Conservation (phyloP, 2,113 vertebrate genomes). For the Phalacrocorax carbo region DNA sequence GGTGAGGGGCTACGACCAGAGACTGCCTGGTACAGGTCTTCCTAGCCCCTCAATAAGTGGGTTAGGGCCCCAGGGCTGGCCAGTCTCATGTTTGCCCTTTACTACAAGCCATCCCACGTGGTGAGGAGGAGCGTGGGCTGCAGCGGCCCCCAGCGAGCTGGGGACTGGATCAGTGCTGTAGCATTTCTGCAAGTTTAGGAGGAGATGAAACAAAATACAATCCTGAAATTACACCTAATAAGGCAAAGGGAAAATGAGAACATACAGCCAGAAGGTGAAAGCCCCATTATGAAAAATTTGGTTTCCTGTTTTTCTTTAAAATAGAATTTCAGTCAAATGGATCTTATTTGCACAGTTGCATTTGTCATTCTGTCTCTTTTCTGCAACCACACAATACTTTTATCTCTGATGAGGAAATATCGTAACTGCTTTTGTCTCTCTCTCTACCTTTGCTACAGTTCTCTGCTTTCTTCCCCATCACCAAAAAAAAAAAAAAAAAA, state of each 20-base stretch:
- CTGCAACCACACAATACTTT: conserved; percentile 7
- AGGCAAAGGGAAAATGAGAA: conserved; percentile 11
- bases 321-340: conserved; percentile 50
- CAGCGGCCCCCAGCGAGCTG: rapidly evolving
- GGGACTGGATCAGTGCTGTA: neutral
- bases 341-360: conserved; percentile 28
- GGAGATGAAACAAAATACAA: neutral
- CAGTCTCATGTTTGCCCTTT: rapidly evolving
- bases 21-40: neutral
- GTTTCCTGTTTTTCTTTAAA: conserved; percentile 48
- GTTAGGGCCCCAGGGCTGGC: neutral
- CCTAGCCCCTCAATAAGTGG: neutral
- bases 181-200: neutral
- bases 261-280: conserved; percentile 37
- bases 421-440: conserved; percentile 30
- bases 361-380: conserved; percentile 44
- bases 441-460: conserved; percentile 17
- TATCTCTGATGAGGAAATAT: conserved; percentile 43
- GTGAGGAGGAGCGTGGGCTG: neutral
- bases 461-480: conserved; percentile 1
- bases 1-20: neutral
- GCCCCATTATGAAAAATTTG: conserved; percentile 21
- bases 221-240: conserved; percentile 43
- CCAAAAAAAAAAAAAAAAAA: neutral
- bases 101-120: rapidly evolving